phyloP scores from a whole-genome alignment of 2,797 vertebrate genomes.

The Antrozous pallidus region DNA sequence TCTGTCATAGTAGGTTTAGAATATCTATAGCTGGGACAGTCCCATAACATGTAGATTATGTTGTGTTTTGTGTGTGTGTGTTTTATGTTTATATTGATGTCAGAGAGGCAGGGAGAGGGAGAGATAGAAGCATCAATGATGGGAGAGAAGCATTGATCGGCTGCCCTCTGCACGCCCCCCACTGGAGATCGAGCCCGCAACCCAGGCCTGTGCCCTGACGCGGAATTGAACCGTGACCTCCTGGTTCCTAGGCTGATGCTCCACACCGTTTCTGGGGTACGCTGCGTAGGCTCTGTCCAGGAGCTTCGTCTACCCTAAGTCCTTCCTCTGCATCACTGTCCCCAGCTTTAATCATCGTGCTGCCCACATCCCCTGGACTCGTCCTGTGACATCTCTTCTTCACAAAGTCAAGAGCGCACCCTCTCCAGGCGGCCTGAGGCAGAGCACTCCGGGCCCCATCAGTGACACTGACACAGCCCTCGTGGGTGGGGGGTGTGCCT shows the following conservation, averaged over 20 bases:
- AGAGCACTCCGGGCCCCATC: background rate
- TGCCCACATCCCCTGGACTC: background rate
- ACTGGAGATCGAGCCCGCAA: too few relatives aligned
- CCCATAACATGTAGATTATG: background rate
- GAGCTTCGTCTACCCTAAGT: background rate
- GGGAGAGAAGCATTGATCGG: too few relatives aligned
- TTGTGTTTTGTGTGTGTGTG: too few relatives aligned
- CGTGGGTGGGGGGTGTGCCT: background rate
- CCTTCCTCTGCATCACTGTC: background rate
- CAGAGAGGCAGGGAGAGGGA: too few relatives aligned
- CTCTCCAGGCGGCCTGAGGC: background rate
- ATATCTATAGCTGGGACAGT: background rate
- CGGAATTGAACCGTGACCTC: too few relatives aligned
- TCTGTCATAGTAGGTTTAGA: background rate
- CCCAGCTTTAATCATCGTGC: background rate
- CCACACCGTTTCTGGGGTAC: background rate
- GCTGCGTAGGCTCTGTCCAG: background rate
- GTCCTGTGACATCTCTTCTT: background rate
- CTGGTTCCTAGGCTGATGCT: too few relatives aligned
- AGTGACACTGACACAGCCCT: background rate
- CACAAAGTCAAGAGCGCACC: background rate
- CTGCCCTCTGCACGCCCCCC: too few relatives aligned
- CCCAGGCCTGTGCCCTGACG: too few relatives aligned
- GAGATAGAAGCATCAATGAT: too few relatives aligned
- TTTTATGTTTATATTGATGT: too few relatives aligned